Evolutionary conservation across 1,140 invertebrate genomes (phyloP).

Genomic region (Odontomachus brunneus): DNA sequence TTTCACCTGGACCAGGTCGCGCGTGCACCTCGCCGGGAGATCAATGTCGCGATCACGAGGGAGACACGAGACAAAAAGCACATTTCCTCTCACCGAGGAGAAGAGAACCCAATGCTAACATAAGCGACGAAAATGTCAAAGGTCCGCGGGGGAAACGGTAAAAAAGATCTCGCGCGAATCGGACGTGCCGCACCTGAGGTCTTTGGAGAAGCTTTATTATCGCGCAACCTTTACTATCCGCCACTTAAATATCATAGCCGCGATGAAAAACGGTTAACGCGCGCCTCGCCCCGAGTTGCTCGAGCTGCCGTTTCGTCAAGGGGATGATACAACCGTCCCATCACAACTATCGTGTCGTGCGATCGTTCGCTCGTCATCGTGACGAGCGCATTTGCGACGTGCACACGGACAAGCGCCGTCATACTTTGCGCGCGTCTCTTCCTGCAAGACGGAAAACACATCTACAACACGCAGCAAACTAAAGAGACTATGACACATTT

Average conservation of each 20-base stretch:
- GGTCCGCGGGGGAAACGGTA: background rate
- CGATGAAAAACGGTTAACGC: background rate
- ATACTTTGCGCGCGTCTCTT: background rate
- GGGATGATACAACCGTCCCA: too few species aligned
- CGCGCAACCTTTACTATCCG: slow-evolving; percentile 15
- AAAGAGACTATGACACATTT: background rate
- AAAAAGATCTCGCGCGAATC: slow-evolving; percentile 29
- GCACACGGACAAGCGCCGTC: background rate
- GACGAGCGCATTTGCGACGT: too few species aligned
- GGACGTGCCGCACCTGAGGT: background rate
- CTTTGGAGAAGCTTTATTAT: slow-evolving; percentile 19
- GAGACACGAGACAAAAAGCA: background rate
- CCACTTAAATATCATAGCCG: slow-evolving; percentile 17
- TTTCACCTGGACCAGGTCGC: slow-evolving; percentile 2
- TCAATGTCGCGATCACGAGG: slow-evolving; percentile 32
- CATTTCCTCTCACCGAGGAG: background rate
- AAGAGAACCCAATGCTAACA: slow-evolving; percentile 13
- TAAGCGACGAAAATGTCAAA: slow-evolving; percentile 34
- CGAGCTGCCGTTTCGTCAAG: too few species aligned
- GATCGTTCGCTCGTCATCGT: too few species aligned
- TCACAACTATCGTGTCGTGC: too few species aligned
- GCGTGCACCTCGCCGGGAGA: background rate
- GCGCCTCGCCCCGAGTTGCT: background rate
- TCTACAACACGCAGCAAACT: background rate
- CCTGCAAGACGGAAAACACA: too few species aligned